Conservation (phyloP, 2,888 invertebrate species). For the Macrosoma leucophasiata region DNA sequence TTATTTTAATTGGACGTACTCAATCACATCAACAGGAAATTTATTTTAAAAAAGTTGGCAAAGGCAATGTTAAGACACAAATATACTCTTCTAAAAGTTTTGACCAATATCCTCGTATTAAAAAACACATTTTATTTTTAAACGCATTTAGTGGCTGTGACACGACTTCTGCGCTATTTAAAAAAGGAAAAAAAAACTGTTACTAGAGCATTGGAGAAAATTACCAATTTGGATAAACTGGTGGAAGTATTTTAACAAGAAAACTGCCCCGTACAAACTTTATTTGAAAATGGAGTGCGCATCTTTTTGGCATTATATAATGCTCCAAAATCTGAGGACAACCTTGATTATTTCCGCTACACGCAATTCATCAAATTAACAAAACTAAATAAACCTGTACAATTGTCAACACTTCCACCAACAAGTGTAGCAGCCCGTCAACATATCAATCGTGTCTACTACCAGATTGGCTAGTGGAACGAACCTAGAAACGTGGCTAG, state of each 20-base stretch:
- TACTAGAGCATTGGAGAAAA: conserved; percentile 25
- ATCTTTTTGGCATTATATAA: conserved; percentile 37
- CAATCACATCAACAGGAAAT: conserved; percentile 29
- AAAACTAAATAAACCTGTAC: conserved; percentile 36
- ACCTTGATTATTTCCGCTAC: conserved; percentile 24
- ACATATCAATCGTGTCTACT: conserved; percentile 31
- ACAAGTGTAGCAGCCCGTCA: conserved; percentile 36
- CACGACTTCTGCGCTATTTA: not conserved
- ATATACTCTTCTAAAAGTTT: conserved; percentile 38
- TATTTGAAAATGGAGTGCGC: conserved; percentile 28
- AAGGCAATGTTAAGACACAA: conserved; percentile 37
- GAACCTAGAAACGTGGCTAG: conserved; percentile 32
- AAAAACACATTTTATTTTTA: not conserved
- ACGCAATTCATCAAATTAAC: conserved; percentile 33
- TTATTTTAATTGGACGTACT: conserved; percentile 41
- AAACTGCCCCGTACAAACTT: conserved; percentile 36
- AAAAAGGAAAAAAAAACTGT: conserved; percentile 10
- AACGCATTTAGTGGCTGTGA: not conserved
- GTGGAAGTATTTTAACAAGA: conserved; percentile 32
- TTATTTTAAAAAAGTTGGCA: conserved; percentile 40
- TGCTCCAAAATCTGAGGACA: conserved; percentile 34
- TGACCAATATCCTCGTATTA: too few species aligned
- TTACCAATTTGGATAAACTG: conserved; percentile 31
- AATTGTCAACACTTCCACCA: conserved; percentile 37
- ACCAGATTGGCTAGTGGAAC: too few species aligned